Conservation (phyloP, 2,113 vertebrate genomes). For the Corvus moneduloides region DNA sequence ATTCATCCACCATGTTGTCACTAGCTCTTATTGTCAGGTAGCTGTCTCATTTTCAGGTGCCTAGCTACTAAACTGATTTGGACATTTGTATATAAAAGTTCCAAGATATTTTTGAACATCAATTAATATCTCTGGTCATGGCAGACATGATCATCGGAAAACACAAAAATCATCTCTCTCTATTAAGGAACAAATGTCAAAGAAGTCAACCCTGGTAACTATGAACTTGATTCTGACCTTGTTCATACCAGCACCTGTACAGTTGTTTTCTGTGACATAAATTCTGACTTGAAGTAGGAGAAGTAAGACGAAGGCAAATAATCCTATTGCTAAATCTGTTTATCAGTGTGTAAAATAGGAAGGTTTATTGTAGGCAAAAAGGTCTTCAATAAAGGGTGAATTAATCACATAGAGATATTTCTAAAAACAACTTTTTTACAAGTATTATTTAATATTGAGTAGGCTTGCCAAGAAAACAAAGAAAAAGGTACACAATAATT, state of each 20-base stretch:
- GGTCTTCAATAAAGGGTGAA: background rate
- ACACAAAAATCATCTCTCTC: background rate
- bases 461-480: background rate
- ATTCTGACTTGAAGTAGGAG: background rate
- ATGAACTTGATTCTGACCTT: background rate
- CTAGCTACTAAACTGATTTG: background rate
- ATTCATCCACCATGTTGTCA: background rate
- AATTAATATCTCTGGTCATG: background rate
- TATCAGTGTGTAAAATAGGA: background rate
- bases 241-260: background rate
- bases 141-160: background rate
- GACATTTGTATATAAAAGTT: background rate
- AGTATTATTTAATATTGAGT: background rate
- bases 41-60: background rate
- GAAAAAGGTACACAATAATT: background rate
- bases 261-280: background rate
- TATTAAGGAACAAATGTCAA: background rate
- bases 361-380: background rate
- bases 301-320: background rate
- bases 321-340: background rate
- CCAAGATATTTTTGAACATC: background rate
- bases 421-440: background rate
- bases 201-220: background rate
- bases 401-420: background rate
- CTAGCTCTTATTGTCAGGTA: background rate